phyloP scores from a whole-genome alignment of 2,113 vertebrate species.

The Columba janthina region DNA sequence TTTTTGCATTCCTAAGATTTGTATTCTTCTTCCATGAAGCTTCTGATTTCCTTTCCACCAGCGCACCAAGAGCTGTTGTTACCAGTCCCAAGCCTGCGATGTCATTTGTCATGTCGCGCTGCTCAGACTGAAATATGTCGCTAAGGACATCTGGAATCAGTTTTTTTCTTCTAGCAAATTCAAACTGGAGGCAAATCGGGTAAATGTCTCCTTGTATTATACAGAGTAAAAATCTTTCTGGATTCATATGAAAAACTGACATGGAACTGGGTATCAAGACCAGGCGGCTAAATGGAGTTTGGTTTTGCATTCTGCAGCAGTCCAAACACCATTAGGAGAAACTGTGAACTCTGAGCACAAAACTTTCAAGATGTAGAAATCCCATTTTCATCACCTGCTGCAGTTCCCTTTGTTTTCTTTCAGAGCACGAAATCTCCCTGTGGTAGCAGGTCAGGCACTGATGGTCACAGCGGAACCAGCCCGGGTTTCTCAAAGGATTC shows the following conservation, averaged over 20 bases:
- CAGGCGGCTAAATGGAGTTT: background rate
- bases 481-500: background rate
- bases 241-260: background rate
- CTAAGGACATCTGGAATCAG: background rate
- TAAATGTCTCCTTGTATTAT: slow-evolving; percentile 12
- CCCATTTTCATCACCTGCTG: background rate
- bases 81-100: background rate
- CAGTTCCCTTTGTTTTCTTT: background rate
- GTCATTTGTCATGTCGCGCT: background rate
- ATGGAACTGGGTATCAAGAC: background rate
- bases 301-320: background rate
- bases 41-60: background rate
- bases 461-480: background rate
- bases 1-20: background rate
- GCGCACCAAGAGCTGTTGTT: background rate
- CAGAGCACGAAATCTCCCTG: background rate
- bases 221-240: background rate
- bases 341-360: background rate
- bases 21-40: background rate
- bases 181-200: slow-evolving; percentile 34
- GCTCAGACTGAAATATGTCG: slow-evolving; percentile 11
- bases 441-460: background rate
- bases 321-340: background rate
- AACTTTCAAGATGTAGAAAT: background rate
- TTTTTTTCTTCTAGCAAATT: slow-evolving; percentile 9